These are phyloP conservation scores for Eristalinus sepulchralis DNA, from an alignment of 2,888 invertebrate genomes.

Conservation along the genomic window DNA sequence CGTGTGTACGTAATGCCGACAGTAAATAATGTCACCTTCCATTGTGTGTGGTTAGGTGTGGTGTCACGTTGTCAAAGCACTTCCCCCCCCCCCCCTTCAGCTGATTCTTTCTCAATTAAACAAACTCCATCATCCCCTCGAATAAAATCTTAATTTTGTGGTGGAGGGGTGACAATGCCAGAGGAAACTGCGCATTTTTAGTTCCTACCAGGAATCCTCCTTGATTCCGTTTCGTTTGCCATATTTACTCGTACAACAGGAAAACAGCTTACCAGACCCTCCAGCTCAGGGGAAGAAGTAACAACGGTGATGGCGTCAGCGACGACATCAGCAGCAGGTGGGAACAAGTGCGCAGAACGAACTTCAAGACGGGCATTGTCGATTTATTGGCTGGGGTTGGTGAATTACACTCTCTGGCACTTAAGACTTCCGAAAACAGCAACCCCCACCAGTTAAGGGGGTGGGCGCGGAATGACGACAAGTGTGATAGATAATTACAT, in stretches of 20 bases:
- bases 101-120: slow-evolving; percentile 38
- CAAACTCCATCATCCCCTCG: not conserved
- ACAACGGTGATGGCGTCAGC: no score
- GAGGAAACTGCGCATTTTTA: slow-evolving; percentile 2
- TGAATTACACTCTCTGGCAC: not conserved
- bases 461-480: not conserved
- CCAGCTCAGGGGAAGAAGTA: not conserved
- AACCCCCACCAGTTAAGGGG: not conserved
- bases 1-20: slow-evolving; percentile 28
- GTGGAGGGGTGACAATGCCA: not conserved
- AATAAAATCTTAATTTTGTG: slow-evolving; percentile 35
- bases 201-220: not conserved
- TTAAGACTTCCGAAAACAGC: not conserved
- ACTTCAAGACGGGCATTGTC: slow-evolving; percentile 24
- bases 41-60: not conserved
- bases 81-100: slow-evolving; percentile 1
- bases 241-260: slow-evolving; percentile 15
- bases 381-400: slow-evolving; percentile 23
- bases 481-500: slow-evolving; percentile 39
- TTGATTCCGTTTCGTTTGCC: not conserved
- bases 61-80: not conserved
- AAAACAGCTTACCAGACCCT: not conserved
- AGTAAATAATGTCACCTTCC: slow-evolving; percentile 29
- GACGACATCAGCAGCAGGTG: not conserved
- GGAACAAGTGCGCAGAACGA: slow-evolving; percentile 17